Percentiles rank a stretch among this genome's conserved stretches.
Evolutionary conservation across 2,888 invertebrate species (phyloP).

Genomic region (Heliconius aoede): DNA sequence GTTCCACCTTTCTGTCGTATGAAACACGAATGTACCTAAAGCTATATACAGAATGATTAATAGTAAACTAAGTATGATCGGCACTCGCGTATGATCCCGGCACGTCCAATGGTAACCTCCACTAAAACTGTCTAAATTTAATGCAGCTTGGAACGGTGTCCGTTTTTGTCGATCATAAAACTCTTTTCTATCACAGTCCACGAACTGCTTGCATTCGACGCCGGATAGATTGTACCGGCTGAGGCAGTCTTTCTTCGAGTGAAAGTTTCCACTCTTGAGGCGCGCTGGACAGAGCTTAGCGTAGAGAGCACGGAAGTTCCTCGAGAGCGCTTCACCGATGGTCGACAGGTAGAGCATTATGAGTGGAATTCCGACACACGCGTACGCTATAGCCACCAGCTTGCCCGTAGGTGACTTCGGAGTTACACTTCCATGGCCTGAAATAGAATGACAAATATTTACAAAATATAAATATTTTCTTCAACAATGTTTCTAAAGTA

Average conservation of each 20-base stretch:
- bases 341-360: conserved; percentile 94
- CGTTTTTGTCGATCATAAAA: conserved; percentile 56
- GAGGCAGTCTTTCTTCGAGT: conserved; percentile 61
- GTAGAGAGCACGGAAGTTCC: conserved; percentile 89
- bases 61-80: conserved; percentile 92
- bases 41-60: conserved; percentile 94
- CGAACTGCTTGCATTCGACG: conserved; percentile 54
- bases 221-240: conserved; percentile 52
- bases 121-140: conserved; percentile 71
- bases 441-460: conserved; percentile 40
- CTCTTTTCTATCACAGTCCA: conserved; percentile 58
- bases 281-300: conserved; percentile 76
- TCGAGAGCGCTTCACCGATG: conserved; percentile 92
- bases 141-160: conserved; percentile 76
- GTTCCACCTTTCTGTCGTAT: conserved; percentile 95
- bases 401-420: conserved; percentile 92
- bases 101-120: conserved; percentile 75
- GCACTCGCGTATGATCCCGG: conserved; percentile 89
- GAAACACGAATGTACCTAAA: conserved; percentile 94
- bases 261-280: conserved; percentile 56
- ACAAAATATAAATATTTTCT: too few species aligned
- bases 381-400: conserved; percentile 92
- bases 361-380: conserved; percentile 93
- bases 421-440: conserved; percentile 93
- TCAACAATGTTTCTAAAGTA: too few species aligned